phyloP scores from a whole-genome alignment of 1,140 invertebrate species.

The Papilio dardanus region DNA sequence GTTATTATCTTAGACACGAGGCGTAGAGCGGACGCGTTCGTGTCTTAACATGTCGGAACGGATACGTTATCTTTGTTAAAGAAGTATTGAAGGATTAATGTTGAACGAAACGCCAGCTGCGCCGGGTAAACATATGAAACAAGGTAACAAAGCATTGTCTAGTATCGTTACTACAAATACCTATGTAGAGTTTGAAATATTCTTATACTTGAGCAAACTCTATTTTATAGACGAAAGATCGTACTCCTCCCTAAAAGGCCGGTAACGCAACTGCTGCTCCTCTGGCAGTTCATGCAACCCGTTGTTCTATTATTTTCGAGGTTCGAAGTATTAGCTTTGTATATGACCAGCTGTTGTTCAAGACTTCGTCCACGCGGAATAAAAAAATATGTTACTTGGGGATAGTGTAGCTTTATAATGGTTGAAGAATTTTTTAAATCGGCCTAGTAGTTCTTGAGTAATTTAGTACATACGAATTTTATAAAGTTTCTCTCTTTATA shows the following conservation, averaged over 20 bases:
- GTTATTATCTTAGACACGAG: slow-evolving; percentile 22
- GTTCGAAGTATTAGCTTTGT: not conserved
- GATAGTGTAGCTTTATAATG: too few relatives aligned
- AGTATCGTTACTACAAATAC: not conserved
- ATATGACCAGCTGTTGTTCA: too few relatives aligned
- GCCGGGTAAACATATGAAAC: slow-evolving; percentile 26
- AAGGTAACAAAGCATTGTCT: slow-evolving; percentile 23
- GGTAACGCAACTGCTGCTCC: too few relatives aligned
- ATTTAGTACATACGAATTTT: too few relatives aligned
- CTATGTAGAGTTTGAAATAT: not conserved
- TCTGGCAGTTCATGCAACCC: too few relatives aligned
- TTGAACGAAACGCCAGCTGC: slow-evolving; percentile 16
- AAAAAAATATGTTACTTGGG: too few relatives aligned
- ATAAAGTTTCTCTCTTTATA: not conserved
- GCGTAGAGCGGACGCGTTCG: not conserved
- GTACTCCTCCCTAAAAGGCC: too few relatives aligned
- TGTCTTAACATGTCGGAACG: slow-evolving; percentile 13
- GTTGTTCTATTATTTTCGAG: too few relatives aligned
- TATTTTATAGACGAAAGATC: not conserved
- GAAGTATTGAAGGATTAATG: slow-evolving; percentile 34
- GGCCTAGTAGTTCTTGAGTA: too few relatives aligned
- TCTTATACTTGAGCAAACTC: not conserved
- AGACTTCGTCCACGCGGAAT: too few relatives aligned
- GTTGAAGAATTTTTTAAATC: too few relatives aligned
- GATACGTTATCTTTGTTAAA: slow-evolving; percentile 31